Evolutionary conservation across 2,888 invertebrate species (phyloP).

Genomic region (Cheilosia scutellata): DNA sequence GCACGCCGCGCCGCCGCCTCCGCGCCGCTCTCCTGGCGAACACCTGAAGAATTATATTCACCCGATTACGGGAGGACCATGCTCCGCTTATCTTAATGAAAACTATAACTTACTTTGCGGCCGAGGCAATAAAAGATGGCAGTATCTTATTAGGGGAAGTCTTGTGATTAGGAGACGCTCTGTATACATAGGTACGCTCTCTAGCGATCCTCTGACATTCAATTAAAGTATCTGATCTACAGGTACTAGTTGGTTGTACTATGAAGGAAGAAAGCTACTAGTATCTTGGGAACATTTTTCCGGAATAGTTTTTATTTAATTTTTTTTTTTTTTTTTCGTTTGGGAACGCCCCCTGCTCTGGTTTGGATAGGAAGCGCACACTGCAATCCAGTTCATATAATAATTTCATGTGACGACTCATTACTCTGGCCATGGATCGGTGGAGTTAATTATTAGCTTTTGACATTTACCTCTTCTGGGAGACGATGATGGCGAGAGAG

Average conservation of each 20-base stretch:
- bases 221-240: conserved; percentile 74
- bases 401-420: conserved; percentile 75
- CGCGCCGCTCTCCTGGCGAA: conserved; percentile 14
- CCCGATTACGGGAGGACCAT: conserved; percentile 30
- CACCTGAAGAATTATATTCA: conserved; percentile 70
- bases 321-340: conserved; percentile 1
- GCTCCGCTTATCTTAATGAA: conserved; percentile 72
- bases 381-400: conserved; percentile 56
- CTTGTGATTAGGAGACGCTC: conserved; percentile 64
- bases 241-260: conserved; percentile 7
- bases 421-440: conserved; percentile 67
- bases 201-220: conserved; percentile 58
- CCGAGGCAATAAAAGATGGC: conserved; percentile 71
- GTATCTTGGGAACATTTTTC: conserved; percentile 36
- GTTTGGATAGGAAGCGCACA: conserved; percentile 56
- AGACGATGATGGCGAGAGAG: background rate
- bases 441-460: conserved; percentile 73
- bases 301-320: conserved; percentile 28
- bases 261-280: background rate
- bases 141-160: conserved; percentile 76
- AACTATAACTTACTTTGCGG: conserved; percentile 75
- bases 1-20: background rate
- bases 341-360: conserved; percentile 69
- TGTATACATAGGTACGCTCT: background rate
- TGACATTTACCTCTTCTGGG: conserved; percentile 52